Percentiles rank a stretch among this genome's conserved stretches.
Evolutionary conservation across 2,797 vertebrate species (phyloP).

Genomic region (Iguana delicatissima): DNA sequence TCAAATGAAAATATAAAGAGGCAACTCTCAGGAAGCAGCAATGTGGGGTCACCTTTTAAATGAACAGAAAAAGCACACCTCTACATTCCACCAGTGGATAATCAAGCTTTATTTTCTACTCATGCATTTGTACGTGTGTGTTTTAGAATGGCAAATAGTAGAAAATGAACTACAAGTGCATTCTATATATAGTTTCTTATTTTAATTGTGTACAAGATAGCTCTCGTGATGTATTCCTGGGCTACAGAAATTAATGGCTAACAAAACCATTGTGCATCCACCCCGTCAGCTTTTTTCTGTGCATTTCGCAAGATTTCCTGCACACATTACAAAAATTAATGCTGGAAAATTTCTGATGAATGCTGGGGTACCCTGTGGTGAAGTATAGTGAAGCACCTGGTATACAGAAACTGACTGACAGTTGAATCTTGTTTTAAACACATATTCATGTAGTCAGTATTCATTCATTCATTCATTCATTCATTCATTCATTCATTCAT

Average conservation of each 20-base stretch:
- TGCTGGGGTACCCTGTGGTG: background rate
- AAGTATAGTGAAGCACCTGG: background rate
- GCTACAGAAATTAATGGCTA: background rate
- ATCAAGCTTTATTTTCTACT: background rate
- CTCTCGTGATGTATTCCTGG: background rate
- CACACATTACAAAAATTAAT: conserved; percentile 18
- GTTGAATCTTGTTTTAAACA: background rate
- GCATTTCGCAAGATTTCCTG: conserved; percentile 41
- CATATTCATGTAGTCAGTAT: too few species aligned
- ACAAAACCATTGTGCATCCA: background rate
- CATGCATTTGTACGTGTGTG: background rate
- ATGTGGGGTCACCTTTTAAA: conserved; percentile 71
- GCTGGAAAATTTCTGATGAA: background rate
- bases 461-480: too few species aligned
- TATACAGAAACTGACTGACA: background rate
- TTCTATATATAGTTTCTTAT: background rate
- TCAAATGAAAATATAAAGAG: conserved; percentile 69
- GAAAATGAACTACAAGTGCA: background rate
- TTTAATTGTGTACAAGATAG: background rate
- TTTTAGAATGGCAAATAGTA: background rate
- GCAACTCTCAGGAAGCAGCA: conserved; percentile 37
- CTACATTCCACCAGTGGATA: conserved; percentile 34
- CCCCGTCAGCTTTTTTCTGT: conserved; percentile 17
- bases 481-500: too few species aligned
- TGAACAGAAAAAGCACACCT: conserved; percentile 24